Conservation (phyloP, 2,797 vertebrate species). For the Lemur catta region DNA sequence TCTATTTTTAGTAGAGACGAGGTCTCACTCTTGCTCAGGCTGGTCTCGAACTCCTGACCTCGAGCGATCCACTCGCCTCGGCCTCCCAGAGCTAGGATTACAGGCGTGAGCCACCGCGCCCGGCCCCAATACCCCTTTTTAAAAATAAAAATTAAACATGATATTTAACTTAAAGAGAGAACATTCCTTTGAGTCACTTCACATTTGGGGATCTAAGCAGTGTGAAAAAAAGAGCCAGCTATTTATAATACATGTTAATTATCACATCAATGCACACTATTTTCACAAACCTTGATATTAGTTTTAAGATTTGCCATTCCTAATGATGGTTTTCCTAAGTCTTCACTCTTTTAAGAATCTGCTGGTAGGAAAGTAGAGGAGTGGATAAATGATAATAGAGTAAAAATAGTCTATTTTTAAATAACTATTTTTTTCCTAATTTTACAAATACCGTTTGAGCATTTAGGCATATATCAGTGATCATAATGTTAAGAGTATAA, state of each 20-base stretch:
- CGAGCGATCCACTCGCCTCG: too few relatives aligned
- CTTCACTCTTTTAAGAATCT: neutral
- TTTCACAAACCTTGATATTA: neutral
- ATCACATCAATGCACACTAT: neutral
- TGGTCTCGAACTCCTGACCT: too few relatives aligned
- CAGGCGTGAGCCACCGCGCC: too few relatives aligned
- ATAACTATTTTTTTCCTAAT: neutral
- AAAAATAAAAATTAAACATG: neutral
- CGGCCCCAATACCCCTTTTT: neutral
- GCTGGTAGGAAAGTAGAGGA: neutral
- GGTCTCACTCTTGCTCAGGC: too few relatives aligned
- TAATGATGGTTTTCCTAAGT: neutral
- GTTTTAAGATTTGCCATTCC: neutral
- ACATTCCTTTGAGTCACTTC: neutral
- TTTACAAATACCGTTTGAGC: neutral
- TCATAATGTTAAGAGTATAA: neutral
- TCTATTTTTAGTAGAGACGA: too few relatives aligned
- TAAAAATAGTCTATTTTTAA: neutral
- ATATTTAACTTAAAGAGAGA: neutral
- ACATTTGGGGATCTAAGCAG: neutral
- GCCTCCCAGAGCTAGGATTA: too few relatives aligned
- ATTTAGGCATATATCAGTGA: neutral
- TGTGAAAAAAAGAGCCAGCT: neutral
- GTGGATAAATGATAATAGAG: neutral
- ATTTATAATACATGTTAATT: neutral